phyloP scores from a whole-genome alignment of 2,797 vertebrate species.

The Odontamblyopus rebecca region DNA sequence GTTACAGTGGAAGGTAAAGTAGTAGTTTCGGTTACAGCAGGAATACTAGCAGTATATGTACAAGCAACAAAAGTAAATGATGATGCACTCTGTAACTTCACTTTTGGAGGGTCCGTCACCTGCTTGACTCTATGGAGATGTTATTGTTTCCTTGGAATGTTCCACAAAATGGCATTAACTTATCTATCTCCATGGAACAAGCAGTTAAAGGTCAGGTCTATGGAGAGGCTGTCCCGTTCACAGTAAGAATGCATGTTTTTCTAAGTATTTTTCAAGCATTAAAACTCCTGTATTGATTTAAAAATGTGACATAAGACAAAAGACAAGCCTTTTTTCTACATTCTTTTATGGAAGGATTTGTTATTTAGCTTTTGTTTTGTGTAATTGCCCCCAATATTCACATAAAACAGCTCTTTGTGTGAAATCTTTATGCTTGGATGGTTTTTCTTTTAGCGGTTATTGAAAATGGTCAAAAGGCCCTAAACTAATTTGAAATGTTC shows the following conservation, averaged over 20 bases:
- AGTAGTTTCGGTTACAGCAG: too few relatives aligned
- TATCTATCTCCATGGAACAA: too few relatives aligned
- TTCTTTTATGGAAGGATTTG: not conserved
- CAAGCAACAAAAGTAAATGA: not conserved
- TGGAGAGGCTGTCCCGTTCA: too few relatives aligned
- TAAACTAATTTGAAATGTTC: not conserved
- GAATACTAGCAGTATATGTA: not conserved
- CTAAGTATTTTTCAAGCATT: too few relatives aligned
- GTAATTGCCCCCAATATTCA: not conserved
- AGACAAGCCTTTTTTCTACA: too few relatives aligned
- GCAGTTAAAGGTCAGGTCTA: too few relatives aligned
- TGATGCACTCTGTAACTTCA: not conserved
- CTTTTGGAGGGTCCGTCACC: not conserved
- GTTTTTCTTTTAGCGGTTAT: not conserved
- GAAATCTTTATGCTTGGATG: not conserved
- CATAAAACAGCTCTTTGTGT: not conserved
- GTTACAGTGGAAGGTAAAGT: too few relatives aligned
- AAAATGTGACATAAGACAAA: too few relatives aligned
- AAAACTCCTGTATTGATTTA: too few relatives aligned
- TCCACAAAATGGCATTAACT: too few relatives aligned
- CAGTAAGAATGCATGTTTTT: too few relatives aligned
- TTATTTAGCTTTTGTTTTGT: not conserved
- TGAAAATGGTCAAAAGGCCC: not conserved
- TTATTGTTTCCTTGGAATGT: not conserved
- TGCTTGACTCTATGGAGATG: not conserved